Evolutionary conservation across 1,140 invertebrate genomes (phyloP), one percentile per base, ranked within the genome.

Genomic region (Eumeta japonica): DNA sequence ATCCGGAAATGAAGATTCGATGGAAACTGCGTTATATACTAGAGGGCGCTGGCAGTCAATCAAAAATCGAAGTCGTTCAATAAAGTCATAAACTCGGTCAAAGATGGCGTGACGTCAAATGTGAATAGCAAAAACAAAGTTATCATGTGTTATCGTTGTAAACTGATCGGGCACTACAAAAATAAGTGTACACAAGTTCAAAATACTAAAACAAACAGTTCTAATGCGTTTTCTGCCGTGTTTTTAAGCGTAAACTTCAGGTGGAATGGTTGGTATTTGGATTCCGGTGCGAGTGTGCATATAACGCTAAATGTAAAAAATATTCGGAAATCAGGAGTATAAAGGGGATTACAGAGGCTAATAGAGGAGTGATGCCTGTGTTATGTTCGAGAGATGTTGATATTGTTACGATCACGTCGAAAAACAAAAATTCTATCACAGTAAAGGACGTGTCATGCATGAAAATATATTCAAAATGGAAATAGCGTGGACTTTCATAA

Each of bases 141-240:
- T 35, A 20, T 24, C 20, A 35, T 24, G 10, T n/a, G 1, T 7
- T 15, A 2, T 17, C 20, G 1, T n/a, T n/a, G n/a, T n/a, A n/a
- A n/a, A n/a, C n/a, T n/a, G n/a, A n/a, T n/a, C n/a, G n/a, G n/a
- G n/a, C 43, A 49, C 42, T 46, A 30, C 32, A 19, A 24, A 18
- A 42, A 30, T 36, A 38, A 49, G 18, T 49, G 46, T 39, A 34
- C 35, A 16, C 20, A 35, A 27, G 17, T 31, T 16, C 15, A 28
- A 18, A n/a, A n/a, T n/a, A n/a, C n/a, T n/a, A n/a, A n/a, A n/a
- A 36, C 9, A 2, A 29, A 29, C n/a, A 33, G 4, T 4, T 4
- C n/a, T 12, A 13, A 16, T 50, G 46, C 41, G 10, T 35, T 35
- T 20, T 24, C 18, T 24, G 35, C n/a, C n/a, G n/a, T n/a, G n/a